Evolutionary conservation across 2,888 invertebrate genomes (phyloP).

Genomic region (Pilophorus perplexus): DNA sequence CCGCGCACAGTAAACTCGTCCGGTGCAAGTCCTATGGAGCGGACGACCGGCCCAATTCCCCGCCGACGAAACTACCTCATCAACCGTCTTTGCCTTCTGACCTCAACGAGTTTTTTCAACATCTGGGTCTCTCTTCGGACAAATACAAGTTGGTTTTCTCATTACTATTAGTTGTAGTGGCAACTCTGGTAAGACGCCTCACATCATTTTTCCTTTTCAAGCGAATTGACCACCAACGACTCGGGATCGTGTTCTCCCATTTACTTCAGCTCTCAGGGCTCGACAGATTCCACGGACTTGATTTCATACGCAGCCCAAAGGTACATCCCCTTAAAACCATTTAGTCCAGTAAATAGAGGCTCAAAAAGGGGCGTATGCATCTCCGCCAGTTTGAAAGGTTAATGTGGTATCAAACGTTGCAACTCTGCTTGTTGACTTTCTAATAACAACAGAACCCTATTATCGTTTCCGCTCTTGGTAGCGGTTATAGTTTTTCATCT

Average conservation of each 20-base stretch:
- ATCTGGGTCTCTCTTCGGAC: slow-evolving; percentile 32
- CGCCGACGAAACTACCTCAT: background rate
- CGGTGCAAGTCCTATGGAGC: slow-evolving; percentile 10
- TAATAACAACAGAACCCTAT: too few species aligned
- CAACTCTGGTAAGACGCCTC: too few species aligned
- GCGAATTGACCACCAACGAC: slow-evolving; percentile 13
- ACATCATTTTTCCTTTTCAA: background rate
- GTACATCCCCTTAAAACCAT: background rate
- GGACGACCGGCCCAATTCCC: slow-evolving; percentile 1
- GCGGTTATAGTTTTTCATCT: too few species aligned
- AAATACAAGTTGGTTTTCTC: slow-evolving; percentile 35
- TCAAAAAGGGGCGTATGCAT: too few species aligned
- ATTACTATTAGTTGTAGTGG: background rate
- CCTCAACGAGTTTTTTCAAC: slow-evolving; percentile 36
- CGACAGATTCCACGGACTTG: slow-evolving; percentile 11
- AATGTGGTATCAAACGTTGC: too few species aligned
- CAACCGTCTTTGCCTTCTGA: slow-evolving; percentile 25
- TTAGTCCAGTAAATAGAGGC: too few species aligned
- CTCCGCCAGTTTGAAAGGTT: too few species aligned
- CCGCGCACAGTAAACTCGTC: background rate
- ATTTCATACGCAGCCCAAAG: background rate
- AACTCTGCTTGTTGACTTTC: too few species aligned
- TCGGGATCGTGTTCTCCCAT: slow-evolving; percentile 25
- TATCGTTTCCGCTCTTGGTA: too few species aligned
- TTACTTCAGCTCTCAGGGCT: slow-evolving; percentile 29